Evolutionary conservation across 1,140 invertebrate species (phyloP).

Genomic region (Musca domestica): DNA sequence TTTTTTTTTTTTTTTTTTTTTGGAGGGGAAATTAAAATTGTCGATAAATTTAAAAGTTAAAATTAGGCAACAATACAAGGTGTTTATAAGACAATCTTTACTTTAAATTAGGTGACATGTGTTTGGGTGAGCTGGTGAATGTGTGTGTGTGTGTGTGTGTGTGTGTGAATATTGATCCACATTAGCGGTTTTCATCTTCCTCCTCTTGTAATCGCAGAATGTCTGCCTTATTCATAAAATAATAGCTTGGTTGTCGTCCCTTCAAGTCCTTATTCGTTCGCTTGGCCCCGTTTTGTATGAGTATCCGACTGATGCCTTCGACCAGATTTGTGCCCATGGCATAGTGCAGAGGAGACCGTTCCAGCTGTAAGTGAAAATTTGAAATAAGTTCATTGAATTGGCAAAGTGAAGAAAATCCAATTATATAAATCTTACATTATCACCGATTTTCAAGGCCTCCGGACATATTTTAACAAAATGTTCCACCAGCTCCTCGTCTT

Average conservation of each 20-base stretch:
- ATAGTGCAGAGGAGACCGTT: slow-evolving; percentile 82
- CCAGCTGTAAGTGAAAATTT: slow-evolving; percentile 61
- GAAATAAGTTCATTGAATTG: neutral
- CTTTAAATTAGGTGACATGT: too few species aligned
- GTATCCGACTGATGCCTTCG: slow-evolving; percentile 72
- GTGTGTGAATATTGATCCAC: too few species aligned
- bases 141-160: too few species aligned
- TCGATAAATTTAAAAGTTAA: too few species aligned
- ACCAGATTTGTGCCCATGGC: slow-evolving; percentile 85
- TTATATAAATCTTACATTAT: slow-evolving; percentile 70
- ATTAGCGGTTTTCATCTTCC: slow-evolving; percentile 60
- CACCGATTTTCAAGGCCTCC: slow-evolving; percentile 70
- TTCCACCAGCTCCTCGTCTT: slow-evolving; percentile 74
- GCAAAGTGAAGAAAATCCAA: too few species aligned
- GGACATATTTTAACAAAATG: slow-evolving; percentile 71
- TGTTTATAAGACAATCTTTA: too few species aligned
- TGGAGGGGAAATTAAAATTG: too few species aligned
- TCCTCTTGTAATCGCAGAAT: slow-evolving; percentile 80
- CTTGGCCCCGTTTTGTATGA: slow-evolving; percentile 79
- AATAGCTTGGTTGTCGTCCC: slow-evolving; percentile 85
- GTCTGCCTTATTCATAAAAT: slow-evolving; percentile 88
- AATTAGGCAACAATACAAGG: too few species aligned
- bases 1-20: too few species aligned
- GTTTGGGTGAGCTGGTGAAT: too few species aligned
- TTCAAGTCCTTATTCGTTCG: slow-evolving; percentile 80